Conservation (phyloP, 2,113 vertebrate genomes). For the Gracilinanus agilis region DNA sequence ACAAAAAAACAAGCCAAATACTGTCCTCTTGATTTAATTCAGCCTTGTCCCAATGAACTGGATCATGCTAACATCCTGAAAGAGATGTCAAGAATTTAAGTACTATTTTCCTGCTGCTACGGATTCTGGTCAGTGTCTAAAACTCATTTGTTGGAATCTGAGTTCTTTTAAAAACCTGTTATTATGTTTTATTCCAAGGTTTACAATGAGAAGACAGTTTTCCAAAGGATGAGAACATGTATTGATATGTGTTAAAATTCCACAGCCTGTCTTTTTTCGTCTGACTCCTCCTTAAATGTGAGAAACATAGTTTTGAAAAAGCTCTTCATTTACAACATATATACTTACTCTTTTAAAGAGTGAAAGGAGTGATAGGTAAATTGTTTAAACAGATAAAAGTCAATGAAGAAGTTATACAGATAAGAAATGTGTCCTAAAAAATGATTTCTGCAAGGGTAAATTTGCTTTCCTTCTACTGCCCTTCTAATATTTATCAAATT, state of each 20-base stretch:
- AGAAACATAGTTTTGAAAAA: background rate
- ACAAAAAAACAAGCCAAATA: background rate
- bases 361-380: background rate
- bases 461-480: conserved; percentile 8
- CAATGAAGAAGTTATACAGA: background rate
- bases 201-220: background rate
- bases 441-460: background rate
- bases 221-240: background rate
- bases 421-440: background rate
- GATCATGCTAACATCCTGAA: background rate
- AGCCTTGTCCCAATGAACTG: background rate
- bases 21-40: background rate
- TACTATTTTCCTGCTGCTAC: background rate
- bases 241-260: background rate
- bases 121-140: background rate
- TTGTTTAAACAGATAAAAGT: background rate
- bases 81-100: background rate
- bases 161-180: background rate
- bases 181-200: background rate
- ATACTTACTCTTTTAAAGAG: background rate
- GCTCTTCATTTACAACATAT: background rate
- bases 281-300: background rate
- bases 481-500: conserved; percentile 43
- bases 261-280: background rate
- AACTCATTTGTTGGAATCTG: background rate